phyloP scores from a whole-genome alignment of 2,888 invertebrate genomes.

The Adelphocoris suturalis region DNA sequence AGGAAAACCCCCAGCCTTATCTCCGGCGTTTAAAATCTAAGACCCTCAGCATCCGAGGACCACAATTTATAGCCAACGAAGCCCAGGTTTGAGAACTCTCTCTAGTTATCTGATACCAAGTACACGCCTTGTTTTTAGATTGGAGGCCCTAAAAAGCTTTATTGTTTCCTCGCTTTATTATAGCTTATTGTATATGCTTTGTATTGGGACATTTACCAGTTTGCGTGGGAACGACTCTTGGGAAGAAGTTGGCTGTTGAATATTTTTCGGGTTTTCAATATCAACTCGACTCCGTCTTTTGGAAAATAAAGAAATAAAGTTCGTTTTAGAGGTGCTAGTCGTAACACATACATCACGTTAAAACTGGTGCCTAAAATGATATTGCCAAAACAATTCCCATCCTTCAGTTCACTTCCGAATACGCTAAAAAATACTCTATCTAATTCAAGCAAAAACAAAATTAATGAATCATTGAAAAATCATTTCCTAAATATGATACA shows the following conservation, averaged over 20 bases:
- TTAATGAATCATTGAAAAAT: too few species aligned
- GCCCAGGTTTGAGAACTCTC: background rate
- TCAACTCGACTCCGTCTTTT: too few species aligned
- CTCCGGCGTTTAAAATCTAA: constrained; percentile 13
- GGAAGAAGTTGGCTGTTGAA: background rate
- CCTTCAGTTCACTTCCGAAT: too few species aligned
- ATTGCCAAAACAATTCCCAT: too few species aligned
- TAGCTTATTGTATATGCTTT: background rate
- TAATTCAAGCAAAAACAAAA: too few species aligned
- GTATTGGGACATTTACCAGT: background rate
- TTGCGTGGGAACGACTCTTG: background rate
- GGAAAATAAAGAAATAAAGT: too few species aligned
- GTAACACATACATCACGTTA: too few species aligned
- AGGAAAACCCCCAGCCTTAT: background rate
- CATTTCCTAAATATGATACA: too few species aligned
- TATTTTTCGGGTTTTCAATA: too few species aligned
- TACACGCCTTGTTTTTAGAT: constrained; percentile 19
- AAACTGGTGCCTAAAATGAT: too few species aligned
- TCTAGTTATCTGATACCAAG: background rate
- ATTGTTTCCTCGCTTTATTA: background rate
- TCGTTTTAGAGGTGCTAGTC: too few species aligned
- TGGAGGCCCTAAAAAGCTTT: constrained; percentile 19
- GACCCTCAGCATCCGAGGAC: background rate
- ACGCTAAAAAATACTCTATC: too few species aligned
- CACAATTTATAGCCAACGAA: constrained; percentile 3